These are phyloP conservation scores for Blennius ocellaris DNA, from an alignment of 2,113 vertebrate species.

Conservation along the genomic window DNA sequence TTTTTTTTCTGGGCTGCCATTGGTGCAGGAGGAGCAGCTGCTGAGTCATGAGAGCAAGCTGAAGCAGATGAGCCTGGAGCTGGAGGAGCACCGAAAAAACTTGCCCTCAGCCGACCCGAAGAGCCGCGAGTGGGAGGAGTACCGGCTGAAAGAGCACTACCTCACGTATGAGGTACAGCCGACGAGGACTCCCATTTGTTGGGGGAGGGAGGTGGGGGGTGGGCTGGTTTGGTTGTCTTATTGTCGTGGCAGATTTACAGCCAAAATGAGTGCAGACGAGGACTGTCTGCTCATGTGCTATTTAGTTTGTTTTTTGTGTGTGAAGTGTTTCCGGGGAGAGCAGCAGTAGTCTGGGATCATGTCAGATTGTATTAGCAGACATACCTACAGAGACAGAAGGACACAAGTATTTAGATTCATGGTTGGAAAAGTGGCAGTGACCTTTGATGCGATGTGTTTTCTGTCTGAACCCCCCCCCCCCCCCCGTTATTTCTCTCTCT, in stretches of 20 bases:
- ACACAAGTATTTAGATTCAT: no score
- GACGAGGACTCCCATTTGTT: background rate
- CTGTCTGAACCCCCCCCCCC: background rate
- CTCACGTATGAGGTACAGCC: slow-evolving; percentile 92
- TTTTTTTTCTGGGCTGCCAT: slow-evolving; percentile 23
- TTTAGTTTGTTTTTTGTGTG: background rate
- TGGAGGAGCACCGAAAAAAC: slow-evolving; percentile 92
- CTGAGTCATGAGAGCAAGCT: slow-evolving; percentile 95
- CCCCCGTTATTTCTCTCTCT: slow-evolving; percentile 43
- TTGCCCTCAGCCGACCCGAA: slow-evolving; percentile 88
- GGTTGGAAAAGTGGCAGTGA: no score
- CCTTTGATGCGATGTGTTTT: background rate
- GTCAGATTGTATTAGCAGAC: no score
- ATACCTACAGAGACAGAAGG: background rate
- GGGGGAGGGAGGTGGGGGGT: background rate
- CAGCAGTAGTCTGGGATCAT: no score
- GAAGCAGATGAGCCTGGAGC: slow-evolving; percentile 93
- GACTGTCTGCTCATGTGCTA: background rate
- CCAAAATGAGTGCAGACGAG: background rate
- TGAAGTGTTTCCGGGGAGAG: background rate
- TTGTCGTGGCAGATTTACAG: background rate
- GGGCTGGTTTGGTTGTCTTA: background rate
- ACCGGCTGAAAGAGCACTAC: slow-evolving; percentile 97
- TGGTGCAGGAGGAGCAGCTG: slow-evolving; percentile 92
- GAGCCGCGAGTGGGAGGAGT: slow-evolving; percentile 94